Base-by-base conservation (phyloP, 2,113 vertebrate species). In the Petromus typicus region DNA sequence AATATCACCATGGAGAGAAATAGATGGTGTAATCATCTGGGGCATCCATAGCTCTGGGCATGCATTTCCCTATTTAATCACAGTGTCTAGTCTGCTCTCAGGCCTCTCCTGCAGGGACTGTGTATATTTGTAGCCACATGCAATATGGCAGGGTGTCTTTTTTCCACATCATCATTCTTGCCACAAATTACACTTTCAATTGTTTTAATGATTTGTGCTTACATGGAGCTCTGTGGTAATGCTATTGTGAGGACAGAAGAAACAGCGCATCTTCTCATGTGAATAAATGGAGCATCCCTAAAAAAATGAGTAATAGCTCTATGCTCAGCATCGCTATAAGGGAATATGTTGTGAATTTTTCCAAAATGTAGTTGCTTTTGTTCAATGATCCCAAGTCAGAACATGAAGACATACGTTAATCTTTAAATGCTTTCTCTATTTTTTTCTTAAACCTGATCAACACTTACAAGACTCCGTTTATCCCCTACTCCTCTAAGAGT, bases 391-490 rank as follows among this genome's bases (percentile, higher is more conserved):
- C 2, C 23, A 86, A 64, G 2, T 90, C 25, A 89, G 34, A 34
- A 75, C 22, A 73, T 22, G 57, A 30, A 91, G 23, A 91, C 20
- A 89, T 11, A 51, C 22, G 80, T 73, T 12, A 14, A 82, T 89
- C 27, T 40, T 89, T 66, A 94, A 87, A 97, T 69, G 25, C 57
- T 96, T 80, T 57, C 16, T 69, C 63, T 40, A 40, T 86, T 91
- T 95, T 59, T 9, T 12, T 75, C 45, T 63, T 94, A 82, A 94
- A 81, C 78, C 8, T 73, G 43, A 86, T n/a, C 32, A 94, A 71
- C 37, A 80, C 61, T 78, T 54, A 85, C 2, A 81, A 20, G 18
- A 43, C 13, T 40, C 14, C 23, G 25, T 7, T 20, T 75, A n/a
- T 10, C 32, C 22, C 73, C 27, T 30, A 48, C 66, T 34, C 1